Base-by-base conservation (phyloP, 2,797 vertebrate species). In the Tenualosa thibaudeaui region DNA sequence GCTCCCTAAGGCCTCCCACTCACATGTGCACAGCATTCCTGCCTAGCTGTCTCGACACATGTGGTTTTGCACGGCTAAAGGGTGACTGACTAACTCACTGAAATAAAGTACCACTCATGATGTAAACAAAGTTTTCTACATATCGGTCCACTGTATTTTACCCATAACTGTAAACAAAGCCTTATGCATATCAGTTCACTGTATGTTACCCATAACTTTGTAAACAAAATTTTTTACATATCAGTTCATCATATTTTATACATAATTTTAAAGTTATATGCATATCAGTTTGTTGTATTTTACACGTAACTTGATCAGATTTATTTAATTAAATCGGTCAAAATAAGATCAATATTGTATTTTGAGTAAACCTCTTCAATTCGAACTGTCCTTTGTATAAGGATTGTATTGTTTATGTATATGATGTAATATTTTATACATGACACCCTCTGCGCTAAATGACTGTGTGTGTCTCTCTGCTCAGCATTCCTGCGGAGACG, bases 11-110 rank as follows among this genome's bases (percentile, higher is more conserved):
- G 40, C 15, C 40, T 19, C 37, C 40, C 17, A 78, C 15, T 40
- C 71, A 78, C 71, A 78, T 78, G 17, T 2, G 19, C 71, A 78
- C 71, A 40, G 40, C 71, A 78, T 78, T 78, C 71, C 71, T 78
- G 37, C 17, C 43, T 78, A 46, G 71, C 15, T 46, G 71, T 78
- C 71, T 78, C 40, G 40, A 78, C 71, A 78, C 71, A 78, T 46
- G 43, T 78, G 71, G 17, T 46, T 78, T 78, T 7, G 40, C 71
- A 22, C 5, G 37, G 4, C 71, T 78, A 22, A 43, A 78, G 71
- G 3, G 13, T 5, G 68, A 43, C 68, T 75, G 68, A 43, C 68
- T 75, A 3, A 17, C 71, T 78, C 1, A 22, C 40, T 46, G 8
- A 37, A 71, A 12, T 15, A 12, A 3, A 46, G 46, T 2, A 37